Percentiles rank a stretch among this genome's conserved stretches.
Evolutionary conservation across 2,888 invertebrate genomes (phyloP).

Genomic region (Metopia argyrocephala): DNA sequence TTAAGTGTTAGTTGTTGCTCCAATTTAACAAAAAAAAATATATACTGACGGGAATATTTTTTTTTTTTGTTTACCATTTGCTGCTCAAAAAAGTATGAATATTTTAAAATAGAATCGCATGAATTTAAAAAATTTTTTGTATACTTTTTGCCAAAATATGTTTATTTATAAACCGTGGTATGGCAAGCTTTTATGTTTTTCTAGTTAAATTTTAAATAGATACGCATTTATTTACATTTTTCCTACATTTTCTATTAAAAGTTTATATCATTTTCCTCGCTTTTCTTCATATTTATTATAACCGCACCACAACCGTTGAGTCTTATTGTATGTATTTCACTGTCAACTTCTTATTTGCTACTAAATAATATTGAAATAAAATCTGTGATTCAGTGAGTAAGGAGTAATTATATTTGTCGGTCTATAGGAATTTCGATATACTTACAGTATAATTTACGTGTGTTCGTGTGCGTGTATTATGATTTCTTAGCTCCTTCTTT

Average conservation of each 20-base stretch:
- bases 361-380: slow-evolving; percentile 6
- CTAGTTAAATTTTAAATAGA: neutral
- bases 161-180: slow-evolving; percentile 27
- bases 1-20: no score
- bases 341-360: slow-evolving; percentile 6
- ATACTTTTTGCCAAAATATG: neutral
- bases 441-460: no score
- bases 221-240: neutral
- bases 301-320: slow-evolving; percentile 3
- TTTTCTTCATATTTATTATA: slow-evolving; percentile 30
- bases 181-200: neutral
- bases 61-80: no score
- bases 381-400: neutral
- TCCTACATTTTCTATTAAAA: neutral
- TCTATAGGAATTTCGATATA: neutral
- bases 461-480: slow-evolving; percentile 6
- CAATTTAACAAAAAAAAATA: neutral
- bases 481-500: slow-evolving; percentile 28
- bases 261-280: slow-evolving; percentile 14
- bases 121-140: neutral
- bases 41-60: no score
- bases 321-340: slow-evolving; percentile 5
- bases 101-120: no score
- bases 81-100: neutral
- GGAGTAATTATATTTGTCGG: neutral